Conservation (phyloP, 2,888 invertebrate species). For the Lasiommata megera region DNA sequence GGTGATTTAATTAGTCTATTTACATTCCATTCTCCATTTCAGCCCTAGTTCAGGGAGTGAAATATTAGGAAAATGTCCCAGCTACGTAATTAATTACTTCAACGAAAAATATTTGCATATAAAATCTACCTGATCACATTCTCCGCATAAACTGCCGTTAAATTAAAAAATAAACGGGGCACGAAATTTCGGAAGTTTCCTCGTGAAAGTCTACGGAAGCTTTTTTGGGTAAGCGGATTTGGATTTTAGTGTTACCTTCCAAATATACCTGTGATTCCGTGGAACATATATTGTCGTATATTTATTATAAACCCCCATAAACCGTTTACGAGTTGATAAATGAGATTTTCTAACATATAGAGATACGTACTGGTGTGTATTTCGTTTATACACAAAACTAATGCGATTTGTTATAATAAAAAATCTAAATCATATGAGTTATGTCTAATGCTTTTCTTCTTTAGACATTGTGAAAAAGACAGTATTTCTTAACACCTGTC, state of each 20-base stretch:
- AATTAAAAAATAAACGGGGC: constrained; percentile 13
- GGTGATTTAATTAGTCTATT: constrained; percentile 17
- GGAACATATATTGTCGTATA: no score
- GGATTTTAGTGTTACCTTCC: not conserved
- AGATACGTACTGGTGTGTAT: no score
- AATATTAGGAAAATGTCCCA: not conserved
- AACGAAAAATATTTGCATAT: constrained; percentile 20
- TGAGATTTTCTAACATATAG: no score
- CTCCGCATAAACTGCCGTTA: constrained; percentile 1
- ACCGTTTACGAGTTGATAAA: no score
- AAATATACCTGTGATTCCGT: no score
- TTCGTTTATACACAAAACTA: no score
- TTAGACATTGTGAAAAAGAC: no score
- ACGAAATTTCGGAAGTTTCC: not conserved
- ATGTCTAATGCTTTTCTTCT: no score
- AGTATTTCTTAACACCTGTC: no score
- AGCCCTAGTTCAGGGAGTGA: not conserved
- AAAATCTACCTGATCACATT: constrained; percentile 18
- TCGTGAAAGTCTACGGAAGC: not conserved
- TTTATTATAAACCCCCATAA: no score
- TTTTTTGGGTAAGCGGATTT: not conserved
- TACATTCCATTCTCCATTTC: constrained; percentile 11
- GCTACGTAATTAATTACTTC: constrained; percentile 20
- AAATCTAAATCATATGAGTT: no score
- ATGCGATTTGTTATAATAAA: no score